These are phyloP conservation scores for Eleutherodactylus coqui DNA, from an alignment of 2,797 vertebrate species.

Conservation along the genomic window DNA sequence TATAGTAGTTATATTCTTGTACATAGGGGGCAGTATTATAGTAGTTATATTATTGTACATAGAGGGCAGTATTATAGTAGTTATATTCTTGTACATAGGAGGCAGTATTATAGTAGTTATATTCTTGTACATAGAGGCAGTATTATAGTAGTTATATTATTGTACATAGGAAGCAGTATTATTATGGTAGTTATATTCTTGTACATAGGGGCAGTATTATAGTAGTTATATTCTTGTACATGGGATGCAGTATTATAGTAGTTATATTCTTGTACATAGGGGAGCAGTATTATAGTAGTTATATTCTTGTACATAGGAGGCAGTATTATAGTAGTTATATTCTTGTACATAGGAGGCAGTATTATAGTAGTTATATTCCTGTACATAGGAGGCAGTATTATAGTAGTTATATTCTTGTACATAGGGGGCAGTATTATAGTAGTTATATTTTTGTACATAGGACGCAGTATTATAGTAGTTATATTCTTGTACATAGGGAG, in stretches of 20 bases:
- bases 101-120: neutral
- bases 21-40: neutral
- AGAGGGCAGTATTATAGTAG: neutral
- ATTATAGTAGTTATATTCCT: constrained; percentile 5
- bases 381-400: constrained; percentile 1
- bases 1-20: neutral
- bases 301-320: constrained; percentile 1
- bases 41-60: neutral
- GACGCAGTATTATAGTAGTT: constrained; percentile 5
- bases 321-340: constrained; percentile 18
- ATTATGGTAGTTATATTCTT: neutral
- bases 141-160: neutral
- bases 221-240: constrained; percentile 7
- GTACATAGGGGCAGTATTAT: constrained; percentile 4
- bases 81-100: neutral
- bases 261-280: neutral
- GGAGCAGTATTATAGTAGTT: constrained; percentile 14
- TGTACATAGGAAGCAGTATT: neutral
- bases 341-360: neutral
- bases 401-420: constrained; percentile 2
- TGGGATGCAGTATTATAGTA: too few relatives aligned
- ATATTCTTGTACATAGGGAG: constrained; percentile 4
- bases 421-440: constrained; percentile 5
- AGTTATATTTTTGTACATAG: neutral
- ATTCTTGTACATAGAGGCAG: neutral